phyloP scores from a whole-genome alignment of 1,140 invertebrate species.

The Hylyphantes graminicola region DNA sequence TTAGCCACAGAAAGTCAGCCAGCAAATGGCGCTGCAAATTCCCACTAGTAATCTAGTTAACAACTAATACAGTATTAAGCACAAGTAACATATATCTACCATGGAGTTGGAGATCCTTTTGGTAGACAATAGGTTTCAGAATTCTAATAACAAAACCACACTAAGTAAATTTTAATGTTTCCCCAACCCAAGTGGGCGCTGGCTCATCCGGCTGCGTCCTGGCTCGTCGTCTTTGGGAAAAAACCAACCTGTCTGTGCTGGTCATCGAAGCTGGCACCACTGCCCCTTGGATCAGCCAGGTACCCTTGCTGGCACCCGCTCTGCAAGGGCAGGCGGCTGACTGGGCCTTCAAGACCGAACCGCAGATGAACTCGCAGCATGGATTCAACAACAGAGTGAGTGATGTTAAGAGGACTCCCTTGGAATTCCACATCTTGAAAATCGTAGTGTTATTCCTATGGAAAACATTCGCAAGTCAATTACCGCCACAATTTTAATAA shows the following conservation, averaged over 20 bases:
- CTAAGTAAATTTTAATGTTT: neutral
- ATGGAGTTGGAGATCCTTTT: no score
- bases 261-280: conserved; percentile 77
- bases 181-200: conserved; percentile 51
- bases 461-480: no score
- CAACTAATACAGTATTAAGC: no score
- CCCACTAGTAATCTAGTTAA: no score
- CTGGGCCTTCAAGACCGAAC: conserved; percentile 86
- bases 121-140: no score
- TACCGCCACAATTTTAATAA: no score
- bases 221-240: conserved; percentile 66
- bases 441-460: no score
- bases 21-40: no score
- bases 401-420: neutral
- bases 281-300: conserved; percentile 64
- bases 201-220: conserved; percentile 58
- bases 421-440: no score
- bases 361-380: conserved; percentile 82
- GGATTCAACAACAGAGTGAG: conserved; percentile 49
- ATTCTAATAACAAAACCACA: no score
- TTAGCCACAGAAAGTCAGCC: no score
- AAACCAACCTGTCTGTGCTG: conserved; percentile 73
- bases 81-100: no score
- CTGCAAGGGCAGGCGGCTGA: conserved; percentile 84
- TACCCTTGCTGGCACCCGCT: conserved; percentile 84